phyloP scores from a whole-genome alignment of 1,140 invertebrate genomes.

The Lasioglossum albipes region DNA sequence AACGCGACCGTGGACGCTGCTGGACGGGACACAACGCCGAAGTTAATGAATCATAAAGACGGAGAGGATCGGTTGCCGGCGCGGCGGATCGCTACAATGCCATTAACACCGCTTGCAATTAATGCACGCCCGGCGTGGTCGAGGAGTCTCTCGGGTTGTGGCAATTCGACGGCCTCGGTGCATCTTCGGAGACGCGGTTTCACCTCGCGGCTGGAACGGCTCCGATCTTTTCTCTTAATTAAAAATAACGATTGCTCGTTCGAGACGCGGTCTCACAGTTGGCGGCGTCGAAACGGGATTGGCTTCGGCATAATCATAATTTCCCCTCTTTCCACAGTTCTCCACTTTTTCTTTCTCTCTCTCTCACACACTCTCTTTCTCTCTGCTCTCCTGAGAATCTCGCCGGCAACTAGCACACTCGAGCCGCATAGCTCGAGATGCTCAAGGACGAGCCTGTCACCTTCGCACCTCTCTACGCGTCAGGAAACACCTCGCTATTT shows the following conservation, averaged over 20 bases:
- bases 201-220: constrained; percentile 27
- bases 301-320: constrained; percentile 63
- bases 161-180: constrained; percentile 35
- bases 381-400: constrained; percentile 37
- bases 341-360: background rate
- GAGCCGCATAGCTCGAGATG: constrained; percentile 38
- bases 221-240: constrained; percentile 57
- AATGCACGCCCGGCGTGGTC: constrained; percentile 29
- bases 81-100: constrained; percentile 33
- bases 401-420: constrained; percentile 44
- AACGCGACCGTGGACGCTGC: background rate
- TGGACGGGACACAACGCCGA: background rate
- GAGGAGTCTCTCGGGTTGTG: constrained; percentile 4
- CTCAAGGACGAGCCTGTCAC: constrained; percentile 67
- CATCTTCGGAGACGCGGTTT: constrained; percentile 39
- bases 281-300: constrained; percentile 55
- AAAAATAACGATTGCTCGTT: constrained; percentile 62
- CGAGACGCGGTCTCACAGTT: constrained; percentile 38
- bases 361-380: constrained; percentile 27
- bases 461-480: constrained; percentile 37
- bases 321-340: constrained; percentile 57
- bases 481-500: too few species aligned
- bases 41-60: constrained; percentile 43
- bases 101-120: constrained; percentile 53
- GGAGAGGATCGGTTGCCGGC: constrained; percentile 6